phyloP scores from a whole-genome alignment of 2,113 vertebrate genomes.

The Ciconia boyciana region DNA sequence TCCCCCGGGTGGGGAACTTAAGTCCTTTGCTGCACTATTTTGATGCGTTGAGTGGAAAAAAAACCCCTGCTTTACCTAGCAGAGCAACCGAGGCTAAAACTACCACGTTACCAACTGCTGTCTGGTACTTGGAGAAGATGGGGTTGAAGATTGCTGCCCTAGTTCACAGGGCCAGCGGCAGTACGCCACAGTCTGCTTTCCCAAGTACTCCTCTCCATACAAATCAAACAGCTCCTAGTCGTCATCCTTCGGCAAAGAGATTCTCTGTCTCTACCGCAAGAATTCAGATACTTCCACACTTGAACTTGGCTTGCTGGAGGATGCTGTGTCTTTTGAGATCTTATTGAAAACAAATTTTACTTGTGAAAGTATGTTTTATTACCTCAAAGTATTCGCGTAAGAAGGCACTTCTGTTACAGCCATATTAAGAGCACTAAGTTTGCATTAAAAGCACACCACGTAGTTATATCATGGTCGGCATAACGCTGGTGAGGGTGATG shows the following conservation, averaged over 20 bases:
- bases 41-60: background rate
- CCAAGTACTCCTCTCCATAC: background rate
- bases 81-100: background rate
- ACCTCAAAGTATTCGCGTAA: background rate
- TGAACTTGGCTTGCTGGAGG: background rate
- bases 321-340: rapidly evolving
- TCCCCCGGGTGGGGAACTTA: rapidly evolving
- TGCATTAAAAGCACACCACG: rapidly evolving
- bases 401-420: background rate
- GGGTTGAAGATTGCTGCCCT: background rate
- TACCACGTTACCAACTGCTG: rapidly evolving
- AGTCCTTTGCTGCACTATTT: background rate
- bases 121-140: background rate
- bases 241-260: rapidly evolving
- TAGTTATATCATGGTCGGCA: background rate
- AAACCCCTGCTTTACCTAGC: background rate
- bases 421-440: rapidly evolving
- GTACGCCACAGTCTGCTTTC: background rate
- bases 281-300: background rate
- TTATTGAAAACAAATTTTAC: background rate
- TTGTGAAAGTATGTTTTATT: conserved; percentile 9
- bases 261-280: background rate
- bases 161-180: background rate
- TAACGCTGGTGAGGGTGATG: conserved; percentile 52
- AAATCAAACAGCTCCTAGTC: background rate